Evolutionary conservation across 2,113 vertebrate genomes (phyloP).

Genomic region (Leucopsar rothschildi): DNA sequence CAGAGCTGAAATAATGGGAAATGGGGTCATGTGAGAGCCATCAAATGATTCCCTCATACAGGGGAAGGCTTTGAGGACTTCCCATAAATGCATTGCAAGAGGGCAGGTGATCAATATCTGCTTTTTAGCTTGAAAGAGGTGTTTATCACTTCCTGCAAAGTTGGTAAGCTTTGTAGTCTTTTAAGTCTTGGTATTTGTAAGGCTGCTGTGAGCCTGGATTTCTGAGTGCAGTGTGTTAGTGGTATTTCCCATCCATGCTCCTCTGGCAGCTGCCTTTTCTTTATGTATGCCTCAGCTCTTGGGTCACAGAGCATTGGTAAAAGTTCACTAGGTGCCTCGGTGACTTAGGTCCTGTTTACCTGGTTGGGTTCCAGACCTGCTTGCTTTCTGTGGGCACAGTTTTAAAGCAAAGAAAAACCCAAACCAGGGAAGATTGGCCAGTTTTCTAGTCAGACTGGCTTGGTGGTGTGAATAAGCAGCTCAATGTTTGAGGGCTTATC

Average conservation of each 20-base stretch:
- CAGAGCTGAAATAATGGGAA: neutral
- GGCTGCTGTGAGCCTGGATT: neutral
- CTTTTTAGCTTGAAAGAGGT: neutral
- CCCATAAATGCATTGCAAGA: neutral
- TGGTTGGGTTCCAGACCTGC: neutral
- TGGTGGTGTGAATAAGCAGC: constrained; percentile 18
- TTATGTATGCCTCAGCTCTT: neutral
- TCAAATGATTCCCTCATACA: neutral
- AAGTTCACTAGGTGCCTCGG: neutral
- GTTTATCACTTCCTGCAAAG: neutral
- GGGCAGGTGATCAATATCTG: neutral
- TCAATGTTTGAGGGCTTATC: constrained; percentile 1
- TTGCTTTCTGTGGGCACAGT: neutral
- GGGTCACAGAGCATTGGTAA: neutral
- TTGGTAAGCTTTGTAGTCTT: neutral
- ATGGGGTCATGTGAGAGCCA: accelerated
- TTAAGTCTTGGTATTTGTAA: neutral
- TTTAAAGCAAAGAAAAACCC: neutral
- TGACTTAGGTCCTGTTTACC: neutral
- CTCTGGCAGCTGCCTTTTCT: neutral
- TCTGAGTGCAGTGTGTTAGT: neutral
- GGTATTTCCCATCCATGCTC: accelerated
- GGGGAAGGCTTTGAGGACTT: neutral
- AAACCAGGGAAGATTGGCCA: neutral
- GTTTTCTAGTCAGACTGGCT: constrained; percentile 44